phyloP scores from a whole-genome alignment of 2,113 vertebrate genomes.

The Paratilapia polleni region DNA sequence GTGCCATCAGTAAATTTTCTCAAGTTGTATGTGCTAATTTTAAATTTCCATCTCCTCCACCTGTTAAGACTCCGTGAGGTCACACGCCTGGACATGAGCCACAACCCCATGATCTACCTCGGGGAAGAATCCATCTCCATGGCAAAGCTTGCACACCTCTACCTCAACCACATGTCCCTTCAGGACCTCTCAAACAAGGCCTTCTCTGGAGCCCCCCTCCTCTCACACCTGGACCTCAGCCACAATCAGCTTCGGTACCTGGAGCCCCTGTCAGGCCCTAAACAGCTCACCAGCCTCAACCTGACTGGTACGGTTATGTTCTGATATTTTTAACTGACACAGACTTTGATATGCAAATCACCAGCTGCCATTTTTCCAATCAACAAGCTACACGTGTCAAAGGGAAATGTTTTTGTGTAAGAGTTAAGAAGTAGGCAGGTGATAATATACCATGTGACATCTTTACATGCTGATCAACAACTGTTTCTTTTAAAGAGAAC shows the following conservation, averaged over 20 bases:
- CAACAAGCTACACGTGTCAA: no score
- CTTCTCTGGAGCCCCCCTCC: constrained; percentile 80
- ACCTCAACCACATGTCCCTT: constrained; percentile 86
- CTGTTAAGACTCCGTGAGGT: constrained; percentile 76
- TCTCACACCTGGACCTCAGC: constrained; percentile 85
- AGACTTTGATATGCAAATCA: not conserved
- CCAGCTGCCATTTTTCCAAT: not conserved
- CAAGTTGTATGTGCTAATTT: not conserved
- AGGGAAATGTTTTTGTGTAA: not conserved
- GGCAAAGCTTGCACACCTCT: constrained; percentile 86
- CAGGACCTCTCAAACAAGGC: constrained; percentile 88
- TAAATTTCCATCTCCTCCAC: not conserved
- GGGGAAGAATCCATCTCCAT: constrained; percentile 87
- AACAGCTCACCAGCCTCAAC: constrained; percentile 79
- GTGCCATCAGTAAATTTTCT: not conserved
- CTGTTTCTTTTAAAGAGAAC: constrained; percentile 80
- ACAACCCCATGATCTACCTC: constrained; percentile 90
- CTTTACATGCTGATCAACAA: not conserved
- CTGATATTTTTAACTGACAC: not conserved
- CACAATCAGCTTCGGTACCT: constrained; percentile 88
- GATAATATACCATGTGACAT: accelerated
- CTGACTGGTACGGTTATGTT: constrained; percentile 58
- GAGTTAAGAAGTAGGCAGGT: no score
- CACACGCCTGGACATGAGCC: constrained; percentile 85
- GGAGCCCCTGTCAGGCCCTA: constrained; percentile 81